Evolutionary conservation across 2,888 invertebrate species (phyloP).

Genomic region (Drosophila barbarae): DNA sequence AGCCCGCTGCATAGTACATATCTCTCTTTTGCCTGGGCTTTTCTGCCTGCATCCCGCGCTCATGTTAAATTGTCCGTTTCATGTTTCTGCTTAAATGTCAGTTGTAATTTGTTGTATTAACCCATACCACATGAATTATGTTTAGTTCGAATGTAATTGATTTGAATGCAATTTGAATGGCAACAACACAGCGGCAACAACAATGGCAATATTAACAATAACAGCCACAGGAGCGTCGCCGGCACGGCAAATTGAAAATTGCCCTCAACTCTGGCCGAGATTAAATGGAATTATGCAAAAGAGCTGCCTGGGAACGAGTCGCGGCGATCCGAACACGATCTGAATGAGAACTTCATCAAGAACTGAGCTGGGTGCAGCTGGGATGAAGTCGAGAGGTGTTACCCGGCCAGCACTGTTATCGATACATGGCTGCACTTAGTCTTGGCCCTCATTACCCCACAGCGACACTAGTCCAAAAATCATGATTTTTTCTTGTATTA

Average conservation of each 20-base stretch:
- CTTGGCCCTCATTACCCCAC: neutral
- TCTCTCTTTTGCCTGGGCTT: slow-evolving; percentile 23
- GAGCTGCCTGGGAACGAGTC: slow-evolving; percentile 35
- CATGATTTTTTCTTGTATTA: too few species aligned
- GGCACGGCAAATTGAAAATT: slow-evolving; percentile 56
- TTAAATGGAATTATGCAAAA: slow-evolving; percentile 58
- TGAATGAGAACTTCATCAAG: slow-evolving; percentile 44
- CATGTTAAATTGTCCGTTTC: slow-evolving; percentile 73
- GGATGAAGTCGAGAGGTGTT: slow-evolving; percentile 30
- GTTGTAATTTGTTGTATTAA: slow-evolving; percentile 74
- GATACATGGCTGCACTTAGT: slow-evolving; percentile 6
- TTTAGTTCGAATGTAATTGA: slow-evolving; percentile 74
- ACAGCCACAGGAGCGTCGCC: slow-evolving; percentile 55
- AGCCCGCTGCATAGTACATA: slow-evolving; percentile 20
- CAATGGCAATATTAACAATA: slow-evolving; percentile 40
- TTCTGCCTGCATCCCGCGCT: slow-evolving; percentile 48
- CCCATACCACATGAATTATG: slow-evolving; percentile 73
- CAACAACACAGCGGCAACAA: slow-evolving; percentile 37
- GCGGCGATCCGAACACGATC: slow-evolving; percentile 40
- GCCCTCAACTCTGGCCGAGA: slow-evolving; percentile 60
- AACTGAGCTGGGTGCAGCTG: slow-evolving; percentile 39
- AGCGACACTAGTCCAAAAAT: neutral
- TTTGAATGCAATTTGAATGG: slow-evolving; percentile 73
- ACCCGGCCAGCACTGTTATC: slow-evolving; percentile 22
- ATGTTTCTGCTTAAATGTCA: slow-evolving; percentile 74